These are phyloP conservation scores for Lepidurus couesii DNA, from an alignment of 1,140 invertebrate species.

Conservation along the genomic window DNA sequence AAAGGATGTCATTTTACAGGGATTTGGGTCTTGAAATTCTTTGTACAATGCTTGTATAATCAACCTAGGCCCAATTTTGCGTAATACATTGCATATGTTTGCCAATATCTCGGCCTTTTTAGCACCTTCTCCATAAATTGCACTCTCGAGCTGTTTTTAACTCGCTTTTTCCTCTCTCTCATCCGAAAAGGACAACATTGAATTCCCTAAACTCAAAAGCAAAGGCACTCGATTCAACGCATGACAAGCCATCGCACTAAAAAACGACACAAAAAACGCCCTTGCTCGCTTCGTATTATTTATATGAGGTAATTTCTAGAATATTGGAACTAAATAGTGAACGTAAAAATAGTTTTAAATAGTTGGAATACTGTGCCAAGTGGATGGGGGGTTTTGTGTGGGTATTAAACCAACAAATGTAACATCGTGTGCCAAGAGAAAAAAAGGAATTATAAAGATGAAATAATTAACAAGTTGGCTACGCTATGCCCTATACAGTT, in stretches of 20 bases:
- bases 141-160: not conserved
- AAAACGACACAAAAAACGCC: not conserved
- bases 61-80: slow-evolving; percentile 17
- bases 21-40: slow-evolving; percentile 33
- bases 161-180: not conserved
- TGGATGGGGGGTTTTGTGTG: not conserved
- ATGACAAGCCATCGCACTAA: not conserved
- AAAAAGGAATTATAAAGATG: not conserved
- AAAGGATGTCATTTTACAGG: slow-evolving; percentile 56
- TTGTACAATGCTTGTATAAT: not conserved
- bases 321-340: not conserved
- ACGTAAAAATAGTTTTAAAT: not conserved
- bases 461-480: slow-evolving; percentile 22
- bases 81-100: slow-evolving; percentile 17
- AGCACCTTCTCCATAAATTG: slow-evolving; percentile 1
- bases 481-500: slow-evolving; percentile 15
- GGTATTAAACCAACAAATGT: slow-evolving; percentile 1
- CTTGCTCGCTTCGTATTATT: not conserved
- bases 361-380: slow-evolving; percentile 14
- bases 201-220: not conserved
- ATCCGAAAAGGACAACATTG: not conserved
- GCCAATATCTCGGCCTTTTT: slow-evolving; percentile 8
- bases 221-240: not conserved
- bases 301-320: slow-evolving; percentile 2
- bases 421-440: not conserved